Evolutionary conservation across 2,113 vertebrate species (phyloP), one percentile per base, ranked within the genome.

Genomic region (Macrotus californicus): DNA sequence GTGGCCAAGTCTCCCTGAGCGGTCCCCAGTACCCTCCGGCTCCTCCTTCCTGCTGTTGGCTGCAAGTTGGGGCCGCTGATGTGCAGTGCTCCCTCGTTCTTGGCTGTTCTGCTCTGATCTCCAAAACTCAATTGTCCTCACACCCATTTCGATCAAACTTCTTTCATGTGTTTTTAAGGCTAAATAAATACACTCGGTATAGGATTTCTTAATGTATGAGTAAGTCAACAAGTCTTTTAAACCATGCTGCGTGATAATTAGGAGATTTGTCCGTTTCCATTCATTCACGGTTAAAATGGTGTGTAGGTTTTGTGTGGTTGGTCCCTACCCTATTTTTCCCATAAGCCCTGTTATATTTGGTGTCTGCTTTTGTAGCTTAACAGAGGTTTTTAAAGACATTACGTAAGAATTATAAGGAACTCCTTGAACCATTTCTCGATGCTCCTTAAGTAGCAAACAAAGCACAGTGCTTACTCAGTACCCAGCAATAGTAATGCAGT

Each of bases 311-410:
- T 34, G 48, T 61, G 75, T 61, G 66, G 18, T 56, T 18, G 9
- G 73, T 56, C 19, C 36, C 39, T 80, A 19, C 26, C 39, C 21
- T n/a, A 4, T 87, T 73, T 93, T 81, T 43, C 75, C 39, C n/a
- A 48, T 46, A 69, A 90, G 34, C 36, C 29, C 50, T 59, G 21
- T 59, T 73, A 69, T 46, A 56, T 26, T 34, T 72, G 70, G 21
- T 56, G 52, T 29, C 52, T 64, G 46, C 3, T 31, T 93, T 50
- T 77, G 36, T n/a, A 70, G 76, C 14, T 76, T 48, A 76, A 89
- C 26, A 50, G 6, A 93, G 10, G 18, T 31, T 88, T 90, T 88
- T 73, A 80, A 88, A 61, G 87, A 92, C 19, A 89, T 82, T 64
- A 41, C 1, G 12, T 79, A 48, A 86, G 29, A 84, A 73, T 80